A percentile compares a stretch with the other conserved stretches of the same genome.
Evolutionary conservation across 2,113 vertebrate species (phyloP).

Genomic region (Coreoperca whiteheadi): DNA sequence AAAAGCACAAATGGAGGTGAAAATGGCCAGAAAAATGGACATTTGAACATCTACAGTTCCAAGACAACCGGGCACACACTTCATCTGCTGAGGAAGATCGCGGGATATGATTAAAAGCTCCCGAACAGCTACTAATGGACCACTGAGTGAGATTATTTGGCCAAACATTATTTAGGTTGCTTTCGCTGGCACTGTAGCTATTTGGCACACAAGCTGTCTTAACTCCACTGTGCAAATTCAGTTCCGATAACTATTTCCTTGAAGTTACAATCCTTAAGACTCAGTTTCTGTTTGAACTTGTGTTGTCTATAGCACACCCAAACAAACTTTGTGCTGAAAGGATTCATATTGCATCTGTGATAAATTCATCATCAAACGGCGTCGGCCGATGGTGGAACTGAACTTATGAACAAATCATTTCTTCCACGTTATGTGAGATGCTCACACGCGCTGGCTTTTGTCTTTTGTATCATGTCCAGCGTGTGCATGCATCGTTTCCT

Average conservation of each 20-base stretch:
- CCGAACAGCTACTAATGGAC: background rate
- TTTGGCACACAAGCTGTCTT: background rate
- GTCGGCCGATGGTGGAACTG: background rate
- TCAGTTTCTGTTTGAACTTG: background rate
- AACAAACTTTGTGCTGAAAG: background rate
- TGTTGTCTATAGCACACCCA: slow-evolving; percentile 1
- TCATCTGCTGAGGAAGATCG: background rate
- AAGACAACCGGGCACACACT: background rate
- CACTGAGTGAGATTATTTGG: background rate
- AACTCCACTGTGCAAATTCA: background rate
- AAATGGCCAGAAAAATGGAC: background rate
- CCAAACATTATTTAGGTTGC: background rate
- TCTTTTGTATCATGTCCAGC: background rate
- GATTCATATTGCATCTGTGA: background rate
- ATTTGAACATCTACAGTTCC: background rate
- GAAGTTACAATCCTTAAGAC: background rate
- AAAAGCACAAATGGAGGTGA: too few relatives aligned
- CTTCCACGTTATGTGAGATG: background rate
- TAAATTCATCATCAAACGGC: background rate
- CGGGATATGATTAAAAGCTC: background rate
- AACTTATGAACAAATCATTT: background rate
- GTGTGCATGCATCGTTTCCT: background rate
- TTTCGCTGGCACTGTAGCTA: background rate
- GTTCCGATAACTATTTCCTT: background rate
- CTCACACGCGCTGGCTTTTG: too few relatives aligned